Base-by-base conservation (phyloP, 2,888 invertebrate species). In the Hydraecia micacea region DNA sequence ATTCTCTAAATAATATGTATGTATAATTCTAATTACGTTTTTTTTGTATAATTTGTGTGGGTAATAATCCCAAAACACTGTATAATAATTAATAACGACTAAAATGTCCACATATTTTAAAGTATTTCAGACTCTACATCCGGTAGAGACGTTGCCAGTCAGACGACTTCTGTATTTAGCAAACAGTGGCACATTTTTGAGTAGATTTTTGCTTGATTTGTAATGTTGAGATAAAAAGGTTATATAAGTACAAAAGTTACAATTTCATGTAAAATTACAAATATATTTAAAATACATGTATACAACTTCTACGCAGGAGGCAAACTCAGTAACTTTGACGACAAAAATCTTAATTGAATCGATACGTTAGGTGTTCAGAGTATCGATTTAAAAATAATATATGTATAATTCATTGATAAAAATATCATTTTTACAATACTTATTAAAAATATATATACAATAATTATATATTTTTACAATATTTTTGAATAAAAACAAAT, bases 91-190 rank as follows among this genome's bases (percentile, higher is more conserved):
- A 82, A 66, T 58, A 79, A 32, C 15, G 0, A 60, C 32, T 60
- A 77, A 85, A 68, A 71, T 81, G 85, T 81, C 85, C 49, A 11
- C 78, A 52, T 55, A 81, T 77, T 73, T 69, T 65, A 32, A 81
- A 78, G 79, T 85, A 90, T 90, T 90, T 93, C 89, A 90, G 87
- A 80, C 80, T 87, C 81, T 77, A 90, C 89, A 91, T 95, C 94
- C 94, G 93, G 92, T 91, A 92, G 86, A 89, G 93, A 95, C 94
- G 94, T 96, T 95, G 96, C 96, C 95, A 94, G 96, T 95, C 93
- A 91, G 95, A 95, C 94, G 95, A 95, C 96, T 96, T 95, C 95
- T 94, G 96, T 95, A 96, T 96, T 96, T 95, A 96, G 95, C 96
- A 95, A 94, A 92, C 91, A 88, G 92, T 91, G 92, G 93, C 91